A percentile compares a stretch with the other conserved stretches of the same genome.
These are phyloP conservation scores for Zapornia atra DNA, from an alignment of 2,113 vertebrate genomes.

Conservation along the genomic window DNA sequence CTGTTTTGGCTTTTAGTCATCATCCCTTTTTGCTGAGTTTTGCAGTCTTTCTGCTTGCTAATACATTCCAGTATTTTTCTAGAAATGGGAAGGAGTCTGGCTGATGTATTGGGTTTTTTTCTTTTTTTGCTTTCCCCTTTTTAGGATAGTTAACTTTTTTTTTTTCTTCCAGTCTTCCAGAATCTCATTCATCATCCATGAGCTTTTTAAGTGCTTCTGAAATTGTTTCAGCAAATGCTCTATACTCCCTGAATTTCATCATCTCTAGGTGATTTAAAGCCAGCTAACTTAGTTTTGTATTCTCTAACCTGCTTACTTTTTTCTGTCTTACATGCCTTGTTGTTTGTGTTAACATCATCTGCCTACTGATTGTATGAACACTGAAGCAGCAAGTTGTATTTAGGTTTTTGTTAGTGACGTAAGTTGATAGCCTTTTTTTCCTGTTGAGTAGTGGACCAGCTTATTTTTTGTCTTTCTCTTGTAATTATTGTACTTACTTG, in stretches of 20 bases:
- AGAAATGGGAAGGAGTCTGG: background rate
- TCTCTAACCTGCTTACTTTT: background rate
- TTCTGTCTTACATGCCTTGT: background rate
- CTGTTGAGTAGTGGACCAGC: background rate
- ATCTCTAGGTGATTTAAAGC: background rate
- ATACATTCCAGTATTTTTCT: background rate
- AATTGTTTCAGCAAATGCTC: background rate
- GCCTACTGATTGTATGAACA: background rate
- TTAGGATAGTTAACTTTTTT: background rate
- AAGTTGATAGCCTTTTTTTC: background rate
- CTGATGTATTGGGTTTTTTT: background rate
- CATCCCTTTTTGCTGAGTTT: background rate
- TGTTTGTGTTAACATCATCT: background rate
- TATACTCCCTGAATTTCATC: background rate
- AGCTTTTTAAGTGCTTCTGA: conserved; percentile 1
- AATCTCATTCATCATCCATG: background rate
- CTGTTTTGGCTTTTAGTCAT: background rate
- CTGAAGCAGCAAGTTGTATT: background rate
- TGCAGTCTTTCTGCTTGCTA: background rate
- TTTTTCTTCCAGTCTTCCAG: background rate
- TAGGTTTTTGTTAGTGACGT: background rate
- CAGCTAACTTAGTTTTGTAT: background rate
- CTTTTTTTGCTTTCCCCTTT: background rate
- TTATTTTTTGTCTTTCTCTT: background rate
- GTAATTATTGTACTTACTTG: background rate